Base-by-base conservation (phyloP, 2,888 invertebrate genomes). In the Itoplectis maculator region DNA sequence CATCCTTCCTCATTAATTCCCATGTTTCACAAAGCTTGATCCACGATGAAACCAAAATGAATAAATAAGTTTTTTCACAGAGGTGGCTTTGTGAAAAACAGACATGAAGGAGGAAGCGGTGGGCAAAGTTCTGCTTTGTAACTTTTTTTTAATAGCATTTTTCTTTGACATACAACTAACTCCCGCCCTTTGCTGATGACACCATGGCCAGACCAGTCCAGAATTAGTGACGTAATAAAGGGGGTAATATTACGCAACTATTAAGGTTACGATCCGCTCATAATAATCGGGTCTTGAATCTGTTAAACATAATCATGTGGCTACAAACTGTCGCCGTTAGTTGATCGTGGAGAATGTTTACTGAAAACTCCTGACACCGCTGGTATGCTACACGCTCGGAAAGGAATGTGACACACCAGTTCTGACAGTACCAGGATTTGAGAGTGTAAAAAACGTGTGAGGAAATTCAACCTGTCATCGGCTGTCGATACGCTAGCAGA, bases 391-490 rank as follows among this genome's bases (percentile, higher is more conserved):
- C 9, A 18, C 9, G 11, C 13, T 49, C 15, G 29, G 42, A 65
- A 61, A 37, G 40, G 37, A 70, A 45, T 35, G n/a, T 40, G 78
- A 70, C 40, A 54, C 42, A 66, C 40, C 54, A 47, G 42, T 18
- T 70, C 23, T 61, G 65, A 72, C 70, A 59, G 40, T 18, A 54
- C 45, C 35, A 47, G 11, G 70, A 74, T 79, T 79, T 49, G 37
- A 79, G 65, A 65, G 65, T 61, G 45, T 78, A 75, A 78, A 80
- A 82, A 75, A 75, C 23, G 56, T 68, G 37, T 45, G 84, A 83
- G 84, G 76, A 84, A 84, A 84, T 84, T 83, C 79, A 83, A 81
- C 56, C 73, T 70, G 79, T 76, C 83, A 78, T 77, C 56, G 70
- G 69, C 84, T 84, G 84, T 83, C 81, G 83, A 83, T 83, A 77